phyloP scores from a whole-genome alignment of 2,113 vertebrate species.

The Bubo bubo region DNA sequence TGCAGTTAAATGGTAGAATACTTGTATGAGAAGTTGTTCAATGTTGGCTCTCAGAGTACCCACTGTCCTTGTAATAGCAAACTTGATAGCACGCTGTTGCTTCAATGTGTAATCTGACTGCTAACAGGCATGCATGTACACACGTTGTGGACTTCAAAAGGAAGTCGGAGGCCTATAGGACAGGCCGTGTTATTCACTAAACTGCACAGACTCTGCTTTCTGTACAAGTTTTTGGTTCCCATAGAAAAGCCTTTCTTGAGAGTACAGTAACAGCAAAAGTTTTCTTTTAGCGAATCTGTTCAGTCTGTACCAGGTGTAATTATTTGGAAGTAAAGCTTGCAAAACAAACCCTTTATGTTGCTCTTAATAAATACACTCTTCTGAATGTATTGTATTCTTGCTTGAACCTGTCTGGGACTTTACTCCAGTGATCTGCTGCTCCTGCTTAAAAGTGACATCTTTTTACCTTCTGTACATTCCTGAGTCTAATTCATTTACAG shows the following conservation, averaged over 20 bases:
- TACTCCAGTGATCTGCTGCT: background rate
- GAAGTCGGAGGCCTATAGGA: background rate
- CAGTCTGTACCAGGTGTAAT: constrained; percentile 31
- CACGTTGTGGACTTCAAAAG: background rate
- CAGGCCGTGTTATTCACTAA: background rate
- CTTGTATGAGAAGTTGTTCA: background rate
- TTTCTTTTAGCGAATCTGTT: background rate
- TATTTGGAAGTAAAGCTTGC: constrained; percentile 55
- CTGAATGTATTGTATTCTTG: background rate
- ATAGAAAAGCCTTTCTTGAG: background rate
- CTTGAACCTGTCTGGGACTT: background rate
- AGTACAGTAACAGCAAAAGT: background rate
- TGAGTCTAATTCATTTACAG: background rate
- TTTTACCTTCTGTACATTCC: background rate
- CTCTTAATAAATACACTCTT: background rate
- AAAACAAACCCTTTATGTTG: background rate
- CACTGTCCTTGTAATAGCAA: background rate
- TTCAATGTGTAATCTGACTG: background rate
- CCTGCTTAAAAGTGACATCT: background rate
- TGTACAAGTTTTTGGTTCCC: background rate
- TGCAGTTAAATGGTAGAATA: background rate
- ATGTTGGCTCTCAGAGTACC: background rate
- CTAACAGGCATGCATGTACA: background rate
- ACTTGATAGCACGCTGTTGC: background rate
- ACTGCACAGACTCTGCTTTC: background rate